Evolutionary conservation across 2,888 invertebrate species (phyloP), one percentile per base, ranked within the genome.

Genomic region (Gastrophysa polygoni): DNA sequence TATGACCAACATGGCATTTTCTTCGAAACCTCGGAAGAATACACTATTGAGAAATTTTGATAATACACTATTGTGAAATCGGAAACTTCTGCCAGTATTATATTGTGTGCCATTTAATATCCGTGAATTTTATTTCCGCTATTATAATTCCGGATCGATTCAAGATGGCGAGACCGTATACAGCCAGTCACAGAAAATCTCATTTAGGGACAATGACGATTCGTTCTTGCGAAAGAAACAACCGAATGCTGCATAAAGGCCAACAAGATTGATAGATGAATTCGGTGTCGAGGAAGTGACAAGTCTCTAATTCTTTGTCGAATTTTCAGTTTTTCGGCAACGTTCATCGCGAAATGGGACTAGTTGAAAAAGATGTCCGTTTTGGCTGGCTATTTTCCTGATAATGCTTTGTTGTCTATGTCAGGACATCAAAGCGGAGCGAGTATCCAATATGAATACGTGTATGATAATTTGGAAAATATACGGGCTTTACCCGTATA

Each of bases 231-330:
- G n/a, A n/a, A n/a, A 66, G 62, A 67, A 64, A 66, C 56, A 64
- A 66, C 65, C 51, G 66, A 68, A 66, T 32, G 66, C 63, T 68
- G 65, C 63, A 68, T 68, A 68, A 69, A 71, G 59, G 70, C 70
- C 64, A 67, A 71, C 68, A 68, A 68, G 72, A 70, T 68, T 72
- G 71, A 72, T 72, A 69, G 72, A 72, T 71, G 64, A 67, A 57
- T 44, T 59, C 56, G 61, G 62, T 55, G 71, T 71, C 68, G 64
- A 58, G 63, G 57, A 59, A 67, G 65, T 69, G 70, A 70, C 70
- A 61, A 71, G 67, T 64, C 57, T 70, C 51, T n/a, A n/a, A n/a
- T n/a, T 61, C 66, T 57, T 67, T 64, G 57, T 64, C 29, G 61
- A 63, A 62, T 67, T 62, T 66, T 67, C 63, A 64, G 62, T 71